Conservation (phyloP, 2,113 vertebrate genomes). For the Ursus arctos region DNA sequence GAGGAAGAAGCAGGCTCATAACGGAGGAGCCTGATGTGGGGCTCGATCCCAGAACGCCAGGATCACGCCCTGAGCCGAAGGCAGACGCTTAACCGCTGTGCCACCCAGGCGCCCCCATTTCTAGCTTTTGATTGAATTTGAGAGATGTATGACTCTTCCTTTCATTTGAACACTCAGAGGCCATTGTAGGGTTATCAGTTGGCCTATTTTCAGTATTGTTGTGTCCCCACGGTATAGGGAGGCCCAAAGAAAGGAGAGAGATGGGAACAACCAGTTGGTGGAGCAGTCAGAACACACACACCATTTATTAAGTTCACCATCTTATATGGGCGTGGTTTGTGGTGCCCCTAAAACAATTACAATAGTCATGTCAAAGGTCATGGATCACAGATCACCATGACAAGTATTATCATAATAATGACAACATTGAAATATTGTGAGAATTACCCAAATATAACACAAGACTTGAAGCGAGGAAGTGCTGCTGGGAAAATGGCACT, state of each 20-base stretch:
- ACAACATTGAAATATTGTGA: neutral
- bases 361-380: neutral
- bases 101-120: neutral
- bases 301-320: neutral
- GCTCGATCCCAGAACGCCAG: no score
- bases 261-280: neutral
- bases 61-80: no score
- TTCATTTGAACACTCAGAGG: neutral
- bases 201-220: neutral
- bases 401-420: neutral
- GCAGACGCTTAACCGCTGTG: no score
- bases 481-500: neutral
- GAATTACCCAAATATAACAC: neutral
- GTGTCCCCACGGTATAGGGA: neutral
- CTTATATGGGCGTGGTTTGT: neutral
- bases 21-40: no score
- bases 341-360: neutral
- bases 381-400: neutral
- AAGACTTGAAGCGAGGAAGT: neutral
- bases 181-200: neutral
- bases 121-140: neutral
- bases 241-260: neutral
- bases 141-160: neutral
- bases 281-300: neutral
- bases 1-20: no score